Evolutionary conservation across 2,888 invertebrate species (phyloP), one percentile per base, ranked within the genome.

Genomic region (Palloptera scutellata): DNA sequence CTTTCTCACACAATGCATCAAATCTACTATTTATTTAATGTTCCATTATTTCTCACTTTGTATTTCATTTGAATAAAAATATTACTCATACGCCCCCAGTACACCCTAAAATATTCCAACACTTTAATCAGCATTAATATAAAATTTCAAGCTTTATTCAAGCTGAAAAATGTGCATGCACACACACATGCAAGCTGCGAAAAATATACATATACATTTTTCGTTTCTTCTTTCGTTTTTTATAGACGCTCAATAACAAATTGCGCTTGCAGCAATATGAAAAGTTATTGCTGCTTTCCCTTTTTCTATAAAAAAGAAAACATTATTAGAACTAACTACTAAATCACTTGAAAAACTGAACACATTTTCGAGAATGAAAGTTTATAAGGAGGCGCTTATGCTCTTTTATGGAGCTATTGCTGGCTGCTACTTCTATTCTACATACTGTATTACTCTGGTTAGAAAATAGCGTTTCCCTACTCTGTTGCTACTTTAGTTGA

Each of bases 271-370:
- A 13, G 40, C 17, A 13, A 41, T 13, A n/a, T 10, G 13, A 55
- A 53, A 15, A n/a, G 48, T 20, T 41, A n/a, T n/a, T 12, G 30
- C n/a, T 20, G 41, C 59, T 64, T 65, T 58, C 43, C 0, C 42
- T 60, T 60, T 60, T 59, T 11, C 19, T 13, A 15, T 15, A 2
- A 15, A 10, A 40, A 20, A 40, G 3, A 30, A 1, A 19, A 60
- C 42, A 60, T 57, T 41, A 17, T 40, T 30, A 41, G 54, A 52
- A 61, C 53, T 45, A 57, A 42, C 62, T 61, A 62, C 53, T 61
- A 66, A 66, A 61, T 66, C 66, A 66, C 61, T 66, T 66, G 52
- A 61, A 62, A n/a, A 62, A 48, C 52, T 43, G 19, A 40, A 51
- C 53, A 59, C 53, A 54, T 51, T 53, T 54, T 51, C 61, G 30